Evolutionary conservation across 2,888 invertebrate species (phyloP).

Genomic region (Erebia palarica): DNA sequence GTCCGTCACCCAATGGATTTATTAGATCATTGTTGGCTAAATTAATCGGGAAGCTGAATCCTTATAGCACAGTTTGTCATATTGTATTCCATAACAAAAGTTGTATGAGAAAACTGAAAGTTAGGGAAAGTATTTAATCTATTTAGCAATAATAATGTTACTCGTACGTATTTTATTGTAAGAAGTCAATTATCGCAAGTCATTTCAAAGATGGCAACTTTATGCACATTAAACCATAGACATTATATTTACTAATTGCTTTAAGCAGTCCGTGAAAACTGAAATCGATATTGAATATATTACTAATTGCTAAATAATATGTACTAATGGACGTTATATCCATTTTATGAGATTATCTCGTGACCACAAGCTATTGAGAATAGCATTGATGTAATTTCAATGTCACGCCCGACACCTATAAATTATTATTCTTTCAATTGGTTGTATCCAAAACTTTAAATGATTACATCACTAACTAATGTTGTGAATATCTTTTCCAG

Average conservation of each 20-base stretch:
- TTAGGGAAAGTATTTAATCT: neutral
- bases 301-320: too few species aligned
- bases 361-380: conserved; percentile 25
- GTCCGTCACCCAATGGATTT: conserved; percentile 40
- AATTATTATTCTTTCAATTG: neutral
- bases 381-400: conserved; percentile 13
- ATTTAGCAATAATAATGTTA: too few species aligned
- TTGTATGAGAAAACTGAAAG: conserved; percentile 9
- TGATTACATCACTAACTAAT: neutral
- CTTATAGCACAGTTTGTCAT: neutral
- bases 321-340: neutral
- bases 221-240: too few species aligned
- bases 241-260: neutral
- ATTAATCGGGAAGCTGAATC: conserved; percentile 13
- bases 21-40: conserved; percentile 36
- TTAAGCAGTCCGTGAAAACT: too few species aligned
- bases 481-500: conserved; percentile 54
- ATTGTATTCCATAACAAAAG: conserved; percentile 5
- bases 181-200: neutral
- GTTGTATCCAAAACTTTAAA: neutral
- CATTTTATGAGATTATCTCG: conserved; percentile 24
- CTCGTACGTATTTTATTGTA: too few species aligned
- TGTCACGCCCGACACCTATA: neutral
- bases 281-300: too few species aligned
- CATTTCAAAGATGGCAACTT: neutral